Percentiles rank a stretch among this genome's conserved stretches.
Evolutionary conservation across 2,797 vertebrate genomes (phyloP).

Genomic region (Phataginus tricuspis): DNA sequence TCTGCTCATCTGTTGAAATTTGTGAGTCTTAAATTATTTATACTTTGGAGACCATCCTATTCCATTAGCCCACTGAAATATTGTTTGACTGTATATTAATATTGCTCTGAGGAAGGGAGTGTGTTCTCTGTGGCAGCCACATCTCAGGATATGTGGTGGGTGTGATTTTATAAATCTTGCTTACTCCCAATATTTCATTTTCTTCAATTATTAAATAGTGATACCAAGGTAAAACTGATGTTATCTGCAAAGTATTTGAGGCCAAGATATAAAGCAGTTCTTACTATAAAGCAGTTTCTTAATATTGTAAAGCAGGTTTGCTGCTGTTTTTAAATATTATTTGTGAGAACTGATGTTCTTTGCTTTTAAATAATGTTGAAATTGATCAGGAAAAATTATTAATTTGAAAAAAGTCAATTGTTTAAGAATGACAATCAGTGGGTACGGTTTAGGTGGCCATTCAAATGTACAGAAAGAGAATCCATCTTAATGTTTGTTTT

Average conservation of each 20-base stretch:
- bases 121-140: not conserved
- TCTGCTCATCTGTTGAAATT: not conserved
- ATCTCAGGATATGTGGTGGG: not conserved
- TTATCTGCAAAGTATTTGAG: constrained; percentile 31
- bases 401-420: not conserved
- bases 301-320: not conserved
- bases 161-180: not conserved
- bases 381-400: not conserved
- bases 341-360: constrained; percentile 23
- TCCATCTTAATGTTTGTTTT: constrained; percentile 42
- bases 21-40: not conserved
- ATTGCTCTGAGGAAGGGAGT: not conserved
- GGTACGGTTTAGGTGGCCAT: not conserved
- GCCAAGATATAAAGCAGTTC: not conserved
- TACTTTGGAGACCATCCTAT: not conserved
- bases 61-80: not conserved
- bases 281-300: not conserved
- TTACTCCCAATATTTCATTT: not conserved
- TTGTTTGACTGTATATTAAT: not conserved
- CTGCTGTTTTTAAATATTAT: constrained; percentile 42
- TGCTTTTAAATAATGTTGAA: constrained; percentile 34
- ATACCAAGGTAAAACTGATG: not conserved
- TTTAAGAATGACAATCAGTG: not conserved
- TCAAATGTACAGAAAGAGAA: not conserved
- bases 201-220: not conserved